phyloP scores from a whole-genome alignment of 2,113 vertebrate species.

The Ptyas mucosa region DNA sequence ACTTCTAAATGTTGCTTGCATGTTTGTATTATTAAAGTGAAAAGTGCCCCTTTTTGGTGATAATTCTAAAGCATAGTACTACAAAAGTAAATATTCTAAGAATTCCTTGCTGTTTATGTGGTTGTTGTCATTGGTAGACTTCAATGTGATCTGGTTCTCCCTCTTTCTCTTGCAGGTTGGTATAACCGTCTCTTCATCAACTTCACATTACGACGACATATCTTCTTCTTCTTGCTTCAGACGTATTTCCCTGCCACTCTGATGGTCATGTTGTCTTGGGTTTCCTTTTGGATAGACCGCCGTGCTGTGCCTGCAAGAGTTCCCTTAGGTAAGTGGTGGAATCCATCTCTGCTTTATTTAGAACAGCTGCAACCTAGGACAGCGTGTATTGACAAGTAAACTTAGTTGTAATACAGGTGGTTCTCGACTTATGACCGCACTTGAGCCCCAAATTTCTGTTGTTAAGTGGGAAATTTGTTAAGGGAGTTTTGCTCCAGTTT shows the following conservation, averaged over 20 bases:
- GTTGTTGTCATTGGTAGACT: not conserved
- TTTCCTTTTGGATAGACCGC: conserved; percentile 91
- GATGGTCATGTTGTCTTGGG: conserved; percentile 95
- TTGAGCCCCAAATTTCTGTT: no score
- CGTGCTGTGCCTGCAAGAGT: conserved; percentile 88
- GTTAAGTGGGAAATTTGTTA: no score
- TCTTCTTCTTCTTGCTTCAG: conserved; percentile 92
- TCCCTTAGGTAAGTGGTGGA: conserved; percentile 75
- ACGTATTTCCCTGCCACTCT: conserved; percentile 90
- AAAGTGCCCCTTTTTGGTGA: no score
- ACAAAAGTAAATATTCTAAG: not conserved
- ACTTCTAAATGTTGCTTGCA: not conserved
- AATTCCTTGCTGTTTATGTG: not conserved
- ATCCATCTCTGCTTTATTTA: not conserved
- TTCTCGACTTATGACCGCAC: no score
- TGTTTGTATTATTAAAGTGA: not conserved
- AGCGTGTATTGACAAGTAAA: not conserved
- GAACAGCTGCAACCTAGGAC: not conserved
- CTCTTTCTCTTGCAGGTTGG: conserved; percentile 76
- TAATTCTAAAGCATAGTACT: not conserved
- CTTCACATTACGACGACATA: conserved; percentile 87
- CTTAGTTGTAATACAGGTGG: not conserved
- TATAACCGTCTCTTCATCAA: conserved; percentile 91
- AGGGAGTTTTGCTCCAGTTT: no score
- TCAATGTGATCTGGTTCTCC: not conserved